Evolutionary conservation across 2,888 invertebrate genomes (phyloP), one percentile per base, ranked within the genome.

Genomic region (Lepidonotus clava): DNA sequence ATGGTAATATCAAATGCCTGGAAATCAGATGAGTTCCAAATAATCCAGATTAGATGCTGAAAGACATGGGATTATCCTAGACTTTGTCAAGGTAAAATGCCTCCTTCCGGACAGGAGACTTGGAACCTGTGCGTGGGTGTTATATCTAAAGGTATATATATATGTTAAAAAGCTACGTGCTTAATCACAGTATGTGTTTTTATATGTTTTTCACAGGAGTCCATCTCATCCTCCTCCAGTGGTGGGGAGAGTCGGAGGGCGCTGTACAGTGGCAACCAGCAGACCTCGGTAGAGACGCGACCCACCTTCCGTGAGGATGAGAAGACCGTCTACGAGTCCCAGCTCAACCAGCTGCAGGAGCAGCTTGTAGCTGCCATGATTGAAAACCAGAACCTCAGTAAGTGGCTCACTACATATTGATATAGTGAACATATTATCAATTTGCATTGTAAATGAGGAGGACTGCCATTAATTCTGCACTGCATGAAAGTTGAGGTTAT

Each of bases 301-400:
- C 8, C 76, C 18, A 2, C 46, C 46, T 51, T 84, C 24, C 41
- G 84, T 21, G 84, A 84, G 36, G 88, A 89, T 5, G 92, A 92
- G 56, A 90, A 90, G 77, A 36, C 84, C 8, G 88, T 92, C 24
- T 93, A 91, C 90, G 93, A 94, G 86, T 88, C 90, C 4, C 94
- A 94, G 87, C 87, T 94, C 67, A 92, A 90, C 8, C 92, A 92
- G 83, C 90, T 94, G 1, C 93, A 94, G 87, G 94, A 94, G 66
- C 93, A 94, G 86, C 90, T 94, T 40, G 93, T 93, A 51, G 90
- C 92, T 24, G 91, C 91, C 38, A 93, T 93, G 92, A 92, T 94
- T 38, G 93, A 94, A 87, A 94, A 94, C 89, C 92, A 94, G 87
- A 90, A 89, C 61, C 87, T 93, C 11, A 89, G 94, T 94, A 88